phyloP scores from a whole-genome alignment of 2,797 vertebrate genomes.

The Gila robusta region DNA sequence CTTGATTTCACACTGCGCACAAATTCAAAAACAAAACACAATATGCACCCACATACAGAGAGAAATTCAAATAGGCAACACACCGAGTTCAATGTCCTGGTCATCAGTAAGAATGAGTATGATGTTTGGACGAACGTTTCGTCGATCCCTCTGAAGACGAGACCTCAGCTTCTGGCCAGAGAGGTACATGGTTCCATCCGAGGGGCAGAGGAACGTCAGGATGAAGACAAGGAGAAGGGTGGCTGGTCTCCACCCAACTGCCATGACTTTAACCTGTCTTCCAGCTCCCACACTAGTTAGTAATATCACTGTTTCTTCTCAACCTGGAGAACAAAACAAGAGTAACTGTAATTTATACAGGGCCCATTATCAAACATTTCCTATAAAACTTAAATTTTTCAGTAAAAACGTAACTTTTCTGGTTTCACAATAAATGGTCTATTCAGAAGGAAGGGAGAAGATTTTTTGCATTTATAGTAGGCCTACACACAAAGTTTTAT shows the following conservation, averaged over 20 bases:
- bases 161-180: constrained; percentile 87
- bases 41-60: not conserved
- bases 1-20: not conserved
- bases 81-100: constrained; percentile 97
- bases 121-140: constrained; percentile 95
- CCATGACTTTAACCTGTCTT: constrained; percentile 78
- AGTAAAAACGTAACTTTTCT: not conserved
- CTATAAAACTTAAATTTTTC: not conserved
- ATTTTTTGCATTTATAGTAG: not conserved
- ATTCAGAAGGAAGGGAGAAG: not conserved
- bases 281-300: constrained; percentile 56
- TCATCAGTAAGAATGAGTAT: constrained; percentile 97
- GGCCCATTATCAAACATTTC: not conserved
- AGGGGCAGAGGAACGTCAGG: constrained; percentile 71
- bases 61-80: constrained; percentile 60
- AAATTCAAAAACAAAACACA: not conserved
- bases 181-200: constrained; percentile 83
- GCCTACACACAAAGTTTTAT: not conserved
- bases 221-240: constrained; percentile 67
- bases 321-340: constrained; percentile 30
- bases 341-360: not conserved
- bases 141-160: constrained; percentile 90
- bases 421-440: not conserved
- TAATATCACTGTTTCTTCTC: not conserved
- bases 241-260: constrained; percentile 70